Base-by-base conservation (phyloP, 2,797 vertebrate species). In the Darevskia nairensis region DNA sequence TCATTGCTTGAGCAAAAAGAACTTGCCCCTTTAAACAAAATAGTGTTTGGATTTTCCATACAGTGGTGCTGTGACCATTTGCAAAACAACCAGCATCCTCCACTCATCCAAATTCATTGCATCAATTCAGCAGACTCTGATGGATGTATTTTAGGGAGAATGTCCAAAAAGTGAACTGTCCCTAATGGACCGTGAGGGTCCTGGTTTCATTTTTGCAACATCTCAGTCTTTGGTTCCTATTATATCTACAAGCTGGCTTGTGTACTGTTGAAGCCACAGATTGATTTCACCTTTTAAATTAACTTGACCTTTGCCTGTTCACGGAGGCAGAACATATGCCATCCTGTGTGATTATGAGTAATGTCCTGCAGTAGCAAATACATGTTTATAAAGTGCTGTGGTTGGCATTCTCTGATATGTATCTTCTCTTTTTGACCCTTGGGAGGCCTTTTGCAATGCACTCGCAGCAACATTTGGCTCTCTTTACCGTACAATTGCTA, bases 221-320 rank as follows among this genome's bases (percentile, higher is more conserved):
- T 66, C n/a, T 72, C n/a, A 29, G 39, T 80, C 41, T 85, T 84
- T 74, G 23, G 6, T 88, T 77, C 44, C 64, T n/a, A 61, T 10
- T 55, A 39, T 71, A 71, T 59, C n/a, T n/a, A 83, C 82, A 88
- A 71, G 39, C 82, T 89, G 59, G 46, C 69, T 80, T 39, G 25
- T 23, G 19, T 59, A 50, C 41, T 75, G 46, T 35, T 11, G 55
- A 75, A 46, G 13, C 69, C 41, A 85, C 41, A 74, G 55, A 85
- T 46, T 66, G 77, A 85, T 89, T 85, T 85, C 83, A 80, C 83
- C 78, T 85, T 88, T 85, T 80, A 81, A 89, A 89, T 80, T 89
- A 75, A 66, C 23, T 66, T 85, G 82, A 75, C 69, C 55, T 39
- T 46, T 85, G 82, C 55, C 55, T 80, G 55, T 74, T 89, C 68